Evolutionary conservation across 2,888 invertebrate genomes (phyloP), one percentile per base, ranked within the genome.

Genomic region (Agrypnus murinus): DNA sequence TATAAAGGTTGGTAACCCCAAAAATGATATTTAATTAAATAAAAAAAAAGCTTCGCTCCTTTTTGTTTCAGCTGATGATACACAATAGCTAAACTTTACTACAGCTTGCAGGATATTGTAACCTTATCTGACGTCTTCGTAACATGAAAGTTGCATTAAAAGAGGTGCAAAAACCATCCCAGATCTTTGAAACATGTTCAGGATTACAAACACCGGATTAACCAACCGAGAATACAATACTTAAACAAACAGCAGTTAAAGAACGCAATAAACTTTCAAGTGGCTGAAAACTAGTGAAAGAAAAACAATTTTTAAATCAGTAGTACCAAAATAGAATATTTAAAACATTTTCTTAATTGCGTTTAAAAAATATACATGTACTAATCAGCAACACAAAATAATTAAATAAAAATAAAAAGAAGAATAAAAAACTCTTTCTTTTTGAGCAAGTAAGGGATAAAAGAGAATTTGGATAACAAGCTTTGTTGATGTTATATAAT

Each of bases 401-500:
- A 25, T 25, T 25, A 25, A 25, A 2, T 5, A 25, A 25, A 25
- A 25, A n/a, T n/a, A n/a, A n/a, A n/a, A n/a, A n/a, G n/a, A n/a
- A n/a, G n/a, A n/a, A n/a, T n/a, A n/a, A n/a, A n/a, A n/a, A n/a
- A n/a, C n/a, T n/a, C n/a, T n/a, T n/a, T n/a, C n/a, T n/a, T n/a
- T n/a, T n/a, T 25, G 25, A 25, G 5, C 25, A 15, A 45, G 14
- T 2, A n/a, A 43, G 15, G 15, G 15, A 43, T 43, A 43, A 15
- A n/a, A 43, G 43, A 43, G 14, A 14, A 14, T 9, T 43, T 43
- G 15, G 43, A 43, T 43, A 43, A 43, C 15, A 43, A 7, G 15
- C 43, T 12, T 43, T 43, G 43, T 43, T 43, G 43, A 43, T 25
- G 48, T 48, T 48, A 10, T 19, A 19, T 48, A 25, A 31, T 48